Percentiles rank a stretch among this genome's conserved stretches.
phyloP scores from a whole-genome alignment of 2,797 vertebrate genomes.

The Atherinosoma microstoma region DNA sequence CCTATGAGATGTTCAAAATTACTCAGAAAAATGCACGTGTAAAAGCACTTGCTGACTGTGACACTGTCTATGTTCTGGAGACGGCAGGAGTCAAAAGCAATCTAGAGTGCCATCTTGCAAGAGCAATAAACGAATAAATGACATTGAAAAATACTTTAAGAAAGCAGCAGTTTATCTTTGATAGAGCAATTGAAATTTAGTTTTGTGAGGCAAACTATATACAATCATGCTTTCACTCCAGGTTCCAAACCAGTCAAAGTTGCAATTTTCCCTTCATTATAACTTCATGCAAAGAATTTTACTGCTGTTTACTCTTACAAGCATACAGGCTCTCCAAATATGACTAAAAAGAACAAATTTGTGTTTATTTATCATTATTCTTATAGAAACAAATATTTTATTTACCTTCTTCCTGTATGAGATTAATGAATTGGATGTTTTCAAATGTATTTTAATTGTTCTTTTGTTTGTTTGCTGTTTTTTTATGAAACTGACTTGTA shows the following conservation, averaged over 20 bases:
- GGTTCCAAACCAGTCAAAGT: too few relatives aligned
- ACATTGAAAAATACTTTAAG: too few relatives aligned
- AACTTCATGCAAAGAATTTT: too few relatives aligned
- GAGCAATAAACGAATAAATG: background rate
- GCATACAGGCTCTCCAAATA: too few relatives aligned
- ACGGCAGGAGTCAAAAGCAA: background rate
- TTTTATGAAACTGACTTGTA: background rate
- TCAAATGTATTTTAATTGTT: background rate
- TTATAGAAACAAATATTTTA: background rate
- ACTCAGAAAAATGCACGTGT: rapidly evolving
- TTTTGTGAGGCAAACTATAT: background rate
- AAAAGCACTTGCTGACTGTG: background rate
- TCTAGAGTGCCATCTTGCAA: constrained; percentile 9
- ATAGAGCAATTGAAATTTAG: background rate
- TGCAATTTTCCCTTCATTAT: background rate
- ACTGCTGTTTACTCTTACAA: background rate
- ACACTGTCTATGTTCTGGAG: constrained; percentile 15
- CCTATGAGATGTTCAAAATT: constrained; percentile 52
- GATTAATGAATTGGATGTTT: background rate
- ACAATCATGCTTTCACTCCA: background rate
- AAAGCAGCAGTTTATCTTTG: background rate
- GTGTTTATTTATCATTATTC: too few relatives aligned
- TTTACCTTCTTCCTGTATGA: background rate
- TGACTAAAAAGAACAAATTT: too few relatives aligned
- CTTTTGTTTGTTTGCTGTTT: background rate